Conservation (phyloP, 2,113 vertebrate genomes). For the Malurus melanocephalus region DNA sequence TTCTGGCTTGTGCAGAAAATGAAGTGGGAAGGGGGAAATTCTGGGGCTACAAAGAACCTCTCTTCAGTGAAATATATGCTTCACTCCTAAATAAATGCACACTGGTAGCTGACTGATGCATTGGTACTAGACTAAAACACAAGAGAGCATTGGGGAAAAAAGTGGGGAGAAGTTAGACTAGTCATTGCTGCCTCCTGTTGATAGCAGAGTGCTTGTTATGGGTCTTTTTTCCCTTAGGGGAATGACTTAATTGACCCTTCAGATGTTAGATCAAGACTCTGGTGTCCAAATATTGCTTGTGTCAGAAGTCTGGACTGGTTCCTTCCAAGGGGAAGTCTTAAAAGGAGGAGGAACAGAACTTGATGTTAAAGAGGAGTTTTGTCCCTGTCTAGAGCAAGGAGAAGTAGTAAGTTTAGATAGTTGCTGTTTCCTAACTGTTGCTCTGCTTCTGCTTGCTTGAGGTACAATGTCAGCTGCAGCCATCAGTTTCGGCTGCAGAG, state of each 20-base stretch:
- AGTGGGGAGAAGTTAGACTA: neutral
- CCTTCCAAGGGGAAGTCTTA: constrained; percentile 2
- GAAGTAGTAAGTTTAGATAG: neutral
- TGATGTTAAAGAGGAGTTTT: constrained; percentile 4
- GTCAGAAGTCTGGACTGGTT: constrained; percentile 19
- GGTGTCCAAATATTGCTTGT: constrained; percentile 14
- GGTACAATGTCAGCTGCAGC: constrained; percentile 97
- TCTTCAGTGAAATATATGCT: neutral
- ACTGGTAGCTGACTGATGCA: neutral
- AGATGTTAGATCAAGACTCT: constrained; percentile 24
- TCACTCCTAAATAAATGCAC: neutral
- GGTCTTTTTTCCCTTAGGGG: constrained; percentile 13
- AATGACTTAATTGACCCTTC: constrained; percentile 32
- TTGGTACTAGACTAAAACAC: neutral
- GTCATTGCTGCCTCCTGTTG: neutral
- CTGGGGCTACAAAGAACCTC: neutral
- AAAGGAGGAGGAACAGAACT: neutral
- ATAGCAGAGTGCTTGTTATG: neutral
- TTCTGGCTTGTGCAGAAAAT: neutral
- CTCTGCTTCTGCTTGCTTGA: constrained; percentile 41
- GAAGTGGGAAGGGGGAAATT: neutral
- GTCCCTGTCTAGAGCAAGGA: neutral
- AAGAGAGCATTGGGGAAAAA: neutral
- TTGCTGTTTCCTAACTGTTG: neutral
- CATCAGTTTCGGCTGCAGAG: constrained; percentile 89